Evolutionary conservation across 2,797 vertebrate species (phyloP).

Genomic region (Salmo trutta): DNA sequence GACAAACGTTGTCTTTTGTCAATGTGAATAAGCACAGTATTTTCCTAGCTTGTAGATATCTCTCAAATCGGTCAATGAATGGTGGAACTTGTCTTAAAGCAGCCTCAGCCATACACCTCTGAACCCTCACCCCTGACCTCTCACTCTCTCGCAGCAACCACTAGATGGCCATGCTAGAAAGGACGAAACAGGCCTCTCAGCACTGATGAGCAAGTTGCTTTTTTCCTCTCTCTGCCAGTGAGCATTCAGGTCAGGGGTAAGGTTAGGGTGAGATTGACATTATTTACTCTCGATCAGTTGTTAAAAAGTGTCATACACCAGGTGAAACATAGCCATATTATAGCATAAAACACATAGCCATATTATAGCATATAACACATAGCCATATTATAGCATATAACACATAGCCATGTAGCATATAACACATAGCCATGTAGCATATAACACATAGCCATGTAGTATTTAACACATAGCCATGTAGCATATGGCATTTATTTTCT

Average conservation of each 20-base stretch:
- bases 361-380: not conserved
- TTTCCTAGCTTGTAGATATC: not conserved
- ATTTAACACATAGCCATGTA: not conserved
- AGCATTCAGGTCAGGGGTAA: not conserved
- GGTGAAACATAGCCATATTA: not conserved
- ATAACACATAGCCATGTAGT: too few species aligned
- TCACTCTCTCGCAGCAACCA: not conserved
- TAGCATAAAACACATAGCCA: not conserved
- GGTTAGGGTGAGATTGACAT: not conserved
- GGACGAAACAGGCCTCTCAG: not conserved
- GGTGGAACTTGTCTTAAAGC: not conserved
- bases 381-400: not conserved
- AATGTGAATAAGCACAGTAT: constrained; percentile 19
- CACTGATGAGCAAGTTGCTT: constrained; percentile 9
- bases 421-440: not conserved
- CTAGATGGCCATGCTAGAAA: not conserved
- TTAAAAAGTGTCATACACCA: not conserved
- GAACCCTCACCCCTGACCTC: not conserved
- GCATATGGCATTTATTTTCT: not conserved
- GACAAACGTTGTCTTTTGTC: not conserved
- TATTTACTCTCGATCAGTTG: not conserved
- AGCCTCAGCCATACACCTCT: not conserved
- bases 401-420: not conserved
- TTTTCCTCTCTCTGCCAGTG: not conserved
- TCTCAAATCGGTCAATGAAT: not conserved